A percentile compares a stretch with the other conserved stretches of the same genome.
Evolutionary conservation across 2,113 vertebrate species (phyloP).

Genomic region (Acanthochromis polyacanthus): DNA sequence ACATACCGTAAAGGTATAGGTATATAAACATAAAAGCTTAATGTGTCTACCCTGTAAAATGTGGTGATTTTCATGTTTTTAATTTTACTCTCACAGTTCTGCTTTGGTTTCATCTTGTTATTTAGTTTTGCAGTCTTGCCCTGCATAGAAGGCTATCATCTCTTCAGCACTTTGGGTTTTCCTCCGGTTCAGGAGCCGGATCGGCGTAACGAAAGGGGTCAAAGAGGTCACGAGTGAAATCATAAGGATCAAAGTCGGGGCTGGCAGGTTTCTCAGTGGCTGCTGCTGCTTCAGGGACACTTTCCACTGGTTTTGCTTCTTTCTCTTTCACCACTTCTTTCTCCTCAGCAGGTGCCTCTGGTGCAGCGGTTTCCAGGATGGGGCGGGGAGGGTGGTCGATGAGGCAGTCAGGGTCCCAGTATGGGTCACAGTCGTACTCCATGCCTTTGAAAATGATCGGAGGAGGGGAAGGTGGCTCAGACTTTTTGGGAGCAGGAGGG

Average conservation of each 20-base stretch:
- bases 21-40: background rate
- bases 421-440: conserved; percentile 83
- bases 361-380: conserved; percentile 16
- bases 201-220: conserved; percentile 71
- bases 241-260: conserved; percentile 70
- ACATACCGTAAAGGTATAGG: background rate
- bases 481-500: conserved; percentile 49
- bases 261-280: background rate
- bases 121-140: background rate
- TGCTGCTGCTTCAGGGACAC: conserved; percentile 30
- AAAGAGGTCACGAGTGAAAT: conserved; percentile 78
- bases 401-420: conserved; percentile 85
- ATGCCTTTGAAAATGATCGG: conserved; percentile 61
- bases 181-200: conserved; percentile 56
- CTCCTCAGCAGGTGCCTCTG: conserved; percentile 32
- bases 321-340: conserved; percentile 53
- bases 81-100: background rate
- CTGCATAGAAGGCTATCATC: background rate
- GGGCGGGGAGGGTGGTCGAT: conserved; percentile 73
- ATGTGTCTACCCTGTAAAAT: background rate
- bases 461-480: conserved; percentile 47
- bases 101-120: background rate
- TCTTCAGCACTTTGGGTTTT: conserved; percentile 5
- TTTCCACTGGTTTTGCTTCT: conserved; percentile 31
- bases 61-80: background rate